Evolutionary conservation across 2,888 invertebrate species (phyloP).

Genomic region (Piscicola geometra): DNA sequence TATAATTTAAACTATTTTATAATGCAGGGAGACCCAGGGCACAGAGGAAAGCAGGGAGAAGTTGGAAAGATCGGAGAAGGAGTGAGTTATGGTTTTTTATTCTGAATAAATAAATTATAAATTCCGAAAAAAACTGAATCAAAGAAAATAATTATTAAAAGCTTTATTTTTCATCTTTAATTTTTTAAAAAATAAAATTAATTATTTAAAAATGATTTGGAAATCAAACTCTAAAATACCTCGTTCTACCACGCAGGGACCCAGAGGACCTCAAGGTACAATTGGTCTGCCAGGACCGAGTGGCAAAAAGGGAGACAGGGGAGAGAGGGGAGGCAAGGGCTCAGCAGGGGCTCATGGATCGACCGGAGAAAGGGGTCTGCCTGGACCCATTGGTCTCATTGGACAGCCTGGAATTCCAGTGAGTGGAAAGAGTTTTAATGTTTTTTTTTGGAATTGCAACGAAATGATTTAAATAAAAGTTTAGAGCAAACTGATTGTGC

Average conservation of each 20-base stretch:
- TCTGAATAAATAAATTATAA: no score
- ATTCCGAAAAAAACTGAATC: no score
- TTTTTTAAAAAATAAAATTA: no score
- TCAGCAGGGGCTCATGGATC: slow-evolving; percentile 24
- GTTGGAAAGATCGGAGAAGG: slow-evolving; percentile 38
- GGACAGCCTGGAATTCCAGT: slow-evolving; percentile 37
- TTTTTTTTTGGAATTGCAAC: not conserved
- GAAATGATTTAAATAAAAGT: not conserved
- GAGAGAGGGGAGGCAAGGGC: slow-evolving; percentile 30
- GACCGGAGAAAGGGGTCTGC: slow-evolving; percentile 35
- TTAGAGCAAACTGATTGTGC: not conserved
- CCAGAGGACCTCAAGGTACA: slow-evolving; percentile 29
- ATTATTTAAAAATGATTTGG: no score
- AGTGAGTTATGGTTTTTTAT: slow-evolving; percentile 13
- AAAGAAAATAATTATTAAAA: not conserved
- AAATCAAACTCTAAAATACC: no score
- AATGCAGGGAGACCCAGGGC: slow-evolving; percentile 37
- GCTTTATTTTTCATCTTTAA: no score
- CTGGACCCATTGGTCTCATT: slow-evolving; percentile 28
- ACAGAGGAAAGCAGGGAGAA: slow-evolving; percentile 37
- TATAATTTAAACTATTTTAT: not conserved
- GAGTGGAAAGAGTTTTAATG: not conserved
- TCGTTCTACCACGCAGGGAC: slow-evolving; percentile 10
- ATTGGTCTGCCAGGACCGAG: slow-evolving; percentile 24
- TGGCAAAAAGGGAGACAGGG: slow-evolving; percentile 29